Conservation (phyloP, 2,113 vertebrate genomes). For the Trachemys scripta region DNA sequence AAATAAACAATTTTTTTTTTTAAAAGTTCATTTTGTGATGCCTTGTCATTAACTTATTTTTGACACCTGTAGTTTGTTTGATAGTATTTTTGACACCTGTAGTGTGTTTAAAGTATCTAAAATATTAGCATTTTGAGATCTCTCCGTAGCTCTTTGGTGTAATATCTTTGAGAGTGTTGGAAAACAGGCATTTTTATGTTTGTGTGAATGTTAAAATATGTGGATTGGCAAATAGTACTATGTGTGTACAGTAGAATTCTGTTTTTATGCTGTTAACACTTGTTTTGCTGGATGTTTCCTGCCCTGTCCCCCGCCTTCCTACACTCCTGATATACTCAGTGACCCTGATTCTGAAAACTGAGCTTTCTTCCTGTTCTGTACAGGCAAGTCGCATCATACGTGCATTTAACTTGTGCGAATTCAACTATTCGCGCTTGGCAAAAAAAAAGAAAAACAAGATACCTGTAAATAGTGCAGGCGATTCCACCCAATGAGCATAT, state of each 20-base stretch:
- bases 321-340: background rate
- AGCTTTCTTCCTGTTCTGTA: background rate
- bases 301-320: background rate
- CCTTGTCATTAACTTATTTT: background rate
- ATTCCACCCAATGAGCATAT: no score
- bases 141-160: background rate
- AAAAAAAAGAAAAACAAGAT: no score
- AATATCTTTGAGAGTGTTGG: background rate
- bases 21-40: background rate
- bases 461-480: no score
- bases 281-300: background rate
- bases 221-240: background rate
- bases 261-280: background rate
- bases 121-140: background rate
- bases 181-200: background rate
- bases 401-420: no score
- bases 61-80: background rate
- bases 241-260: background rate
- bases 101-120: background rate
- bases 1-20: background rate
- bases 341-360: background rate
- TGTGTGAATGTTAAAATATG: background rate
- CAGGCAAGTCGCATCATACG: no score
- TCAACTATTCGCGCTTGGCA: no score
- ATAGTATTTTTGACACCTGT: background rate